phyloP scores from a whole-genome alignment of 2,113 vertebrate species.

The Archilochus colubris region DNA sequence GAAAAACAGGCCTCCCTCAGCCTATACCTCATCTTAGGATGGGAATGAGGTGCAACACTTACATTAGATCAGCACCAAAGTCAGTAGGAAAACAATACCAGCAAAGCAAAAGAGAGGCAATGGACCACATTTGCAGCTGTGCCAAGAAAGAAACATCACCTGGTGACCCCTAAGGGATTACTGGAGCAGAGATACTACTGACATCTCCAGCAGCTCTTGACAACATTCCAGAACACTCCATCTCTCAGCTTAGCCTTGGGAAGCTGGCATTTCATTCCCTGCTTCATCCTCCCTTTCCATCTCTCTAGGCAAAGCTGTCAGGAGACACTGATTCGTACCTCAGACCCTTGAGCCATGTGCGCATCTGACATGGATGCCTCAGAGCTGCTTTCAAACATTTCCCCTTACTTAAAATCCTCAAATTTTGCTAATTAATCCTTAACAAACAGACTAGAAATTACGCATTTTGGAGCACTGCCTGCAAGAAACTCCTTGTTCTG shows the following conservation, averaged over 20 bases:
- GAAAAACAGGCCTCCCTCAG: constrained; percentile 70
- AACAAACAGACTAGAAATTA: neutral
- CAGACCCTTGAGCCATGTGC: neutral
- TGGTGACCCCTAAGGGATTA: constrained; percentile 54
- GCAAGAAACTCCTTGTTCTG: neutral
- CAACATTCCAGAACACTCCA: neutral
- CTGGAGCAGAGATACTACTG: constrained; percentile 54
- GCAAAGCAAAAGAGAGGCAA: constrained; percentile 58
- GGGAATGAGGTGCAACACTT: constrained; percentile 64
- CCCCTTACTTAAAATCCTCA: neutral
- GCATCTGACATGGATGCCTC: neutral
- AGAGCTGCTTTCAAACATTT: neutral
- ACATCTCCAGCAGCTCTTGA: constrained; percentile 1
- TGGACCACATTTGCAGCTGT: constrained; percentile 56
- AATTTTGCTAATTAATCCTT: neutral
- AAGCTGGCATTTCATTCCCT: neutral
- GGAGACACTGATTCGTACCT: neutral
- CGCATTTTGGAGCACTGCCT: neutral
- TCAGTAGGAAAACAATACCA: constrained; percentile 69
- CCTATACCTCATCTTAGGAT: constrained; percentile 41
- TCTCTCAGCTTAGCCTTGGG: neutral
- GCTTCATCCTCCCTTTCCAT: neutral
- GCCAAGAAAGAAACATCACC: constrained; percentile 70
- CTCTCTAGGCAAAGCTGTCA: neutral
- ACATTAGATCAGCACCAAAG: constrained; percentile 69